Base-by-base conservation (phyloP, 2,797 vertebrate genomes). In the Pelodytes ibericus region DNA sequence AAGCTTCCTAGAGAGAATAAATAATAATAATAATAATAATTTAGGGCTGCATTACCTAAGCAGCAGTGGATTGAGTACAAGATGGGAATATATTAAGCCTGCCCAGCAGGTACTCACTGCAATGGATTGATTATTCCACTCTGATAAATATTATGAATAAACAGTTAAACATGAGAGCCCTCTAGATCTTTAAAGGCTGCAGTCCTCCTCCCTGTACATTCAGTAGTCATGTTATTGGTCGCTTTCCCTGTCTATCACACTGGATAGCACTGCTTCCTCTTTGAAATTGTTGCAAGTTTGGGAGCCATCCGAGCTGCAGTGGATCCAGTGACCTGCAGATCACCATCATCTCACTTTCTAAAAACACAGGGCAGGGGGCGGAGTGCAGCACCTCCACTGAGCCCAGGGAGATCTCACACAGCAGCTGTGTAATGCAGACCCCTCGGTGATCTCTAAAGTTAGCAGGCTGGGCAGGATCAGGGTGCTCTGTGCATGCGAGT, bases 241-340 rank as follows among this genome's bases (percentile, higher is more conserved):
- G 33, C 2, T 67, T 30, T 78, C 79, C 71, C 26, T 77, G 84
- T 79, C 81, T 39, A 0, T 71, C 16, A 66, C 72, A 33, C 36
- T 11, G 59, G 27, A 18, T n/a, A 69, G 66, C 63, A 75, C 72
- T 63, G 82, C 47, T 84, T 82, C 81, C 81, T 78, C 62, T 41
- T 25, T 73, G 76, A 80, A 60, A 66, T 47, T 22, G 71, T 79
- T 71, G 73, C 72, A 72, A 77, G 60, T 68, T 69, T 66, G 63
- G 65, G 22, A 22, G 36, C 20, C 41, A 66, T 73, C 29, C 26
- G 63, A 62, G 64, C 56, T 39, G 58, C 33, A 11, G 18, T 2
- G 20, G 41, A 41, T 72, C 18, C 8, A 20, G 61, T 30, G 71
- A 56, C 16, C 30, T n/a, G n/a, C 39, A n/a, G 24, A 39, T 20